phyloP scores from a whole-genome alignment of 2,113 vertebrate genomes.

The Lepus europaeus region DNA sequence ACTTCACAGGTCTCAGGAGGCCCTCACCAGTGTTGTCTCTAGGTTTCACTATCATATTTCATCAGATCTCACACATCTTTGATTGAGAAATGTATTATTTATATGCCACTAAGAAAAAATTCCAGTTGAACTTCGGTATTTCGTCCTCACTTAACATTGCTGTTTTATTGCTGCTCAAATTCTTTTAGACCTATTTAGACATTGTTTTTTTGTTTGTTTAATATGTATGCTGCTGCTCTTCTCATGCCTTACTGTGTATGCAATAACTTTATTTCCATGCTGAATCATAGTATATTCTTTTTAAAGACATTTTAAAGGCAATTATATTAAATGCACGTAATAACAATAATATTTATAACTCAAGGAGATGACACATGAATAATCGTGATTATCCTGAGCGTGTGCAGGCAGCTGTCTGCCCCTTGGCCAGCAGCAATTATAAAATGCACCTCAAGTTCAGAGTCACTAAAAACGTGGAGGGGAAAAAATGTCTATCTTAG shows the following conservation, averaged over 20 bases:
- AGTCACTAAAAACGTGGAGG: neutral
- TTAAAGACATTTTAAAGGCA: constrained; percentile 1
- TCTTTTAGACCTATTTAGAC: neutral
- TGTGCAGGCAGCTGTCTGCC: neutral
- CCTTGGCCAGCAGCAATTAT: neutral
- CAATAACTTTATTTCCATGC: neutral
- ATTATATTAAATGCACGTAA: constrained; percentile 5
- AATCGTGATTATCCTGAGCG: neutral
- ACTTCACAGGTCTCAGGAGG: neutral
- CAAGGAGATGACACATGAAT: neutral
- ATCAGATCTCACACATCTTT: neutral
- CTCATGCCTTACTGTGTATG: neutral
- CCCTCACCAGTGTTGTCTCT: neutral
- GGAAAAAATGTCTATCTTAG: neutral
- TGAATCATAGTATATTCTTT: neutral
- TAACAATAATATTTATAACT: neutral
- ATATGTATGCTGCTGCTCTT: neutral
- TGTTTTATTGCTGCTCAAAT: neutral
- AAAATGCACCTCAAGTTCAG: neutral
- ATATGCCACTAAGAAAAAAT: neutral
- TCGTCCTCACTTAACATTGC: constrained; percentile 3
- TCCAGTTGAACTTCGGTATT: neutral
- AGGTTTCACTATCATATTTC: neutral
- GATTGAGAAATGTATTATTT: neutral
- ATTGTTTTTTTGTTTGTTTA: neutral